These are phyloP conservation scores for Spodoptera frugiperda DNA, from an alignment of 1,140 invertebrate species.

Conservation along the genomic window DNA sequence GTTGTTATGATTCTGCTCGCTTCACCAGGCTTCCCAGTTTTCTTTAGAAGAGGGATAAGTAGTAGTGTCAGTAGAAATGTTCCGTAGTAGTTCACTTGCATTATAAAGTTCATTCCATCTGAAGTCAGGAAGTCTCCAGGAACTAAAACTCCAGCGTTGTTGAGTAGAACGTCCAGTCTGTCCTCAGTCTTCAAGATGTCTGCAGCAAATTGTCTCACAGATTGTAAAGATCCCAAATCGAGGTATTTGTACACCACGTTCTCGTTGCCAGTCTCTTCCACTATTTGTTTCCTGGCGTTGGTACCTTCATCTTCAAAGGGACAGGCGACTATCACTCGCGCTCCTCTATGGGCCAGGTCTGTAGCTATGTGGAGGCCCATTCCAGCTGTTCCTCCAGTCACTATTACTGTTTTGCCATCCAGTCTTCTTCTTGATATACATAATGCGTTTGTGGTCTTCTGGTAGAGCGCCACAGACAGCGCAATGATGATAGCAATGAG, in stretches of 20 bases:
- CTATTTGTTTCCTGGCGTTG: constrained; percentile 65
- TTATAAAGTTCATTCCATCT: constrained; percentile 89
- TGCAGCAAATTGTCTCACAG: constrained; percentile 63
- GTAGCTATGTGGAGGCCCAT: constrained; percentile 92
- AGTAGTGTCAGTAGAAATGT: constrained; percentile 91
- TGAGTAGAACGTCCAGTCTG: constrained; percentile 89
- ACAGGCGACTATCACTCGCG: constrained; percentile 92
- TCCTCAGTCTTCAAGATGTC: constrained; percentile 84
- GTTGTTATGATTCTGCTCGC: constrained; percentile 90
- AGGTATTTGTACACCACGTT: constrained; percentile 69
- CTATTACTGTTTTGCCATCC: constrained; percentile 90
- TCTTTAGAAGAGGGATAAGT: constrained; percentile 87
- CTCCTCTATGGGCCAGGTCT: constrained; percentile 89
- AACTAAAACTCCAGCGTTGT: constrained; percentile 90
- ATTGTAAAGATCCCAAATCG: constrained; percentile 67
- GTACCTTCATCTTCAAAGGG: constrained; percentile 84
- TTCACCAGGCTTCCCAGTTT: constrained; percentile 66
- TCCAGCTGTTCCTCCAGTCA: constrained; percentile 94
- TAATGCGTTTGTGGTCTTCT: constrained; percentile 60
- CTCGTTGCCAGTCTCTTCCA: constrained; percentile 64
- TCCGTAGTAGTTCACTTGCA: constrained; percentile 89
- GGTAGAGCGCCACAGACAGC: constrained; percentile 45
- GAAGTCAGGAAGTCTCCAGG: constrained; percentile 71
- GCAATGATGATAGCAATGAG: constrained; percentile 35
- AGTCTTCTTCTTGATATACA: constrained; percentile 75